Conservation (phyloP, 2,113 vertebrate genomes). For the Thamnaconus septentrionalis region DNA sequence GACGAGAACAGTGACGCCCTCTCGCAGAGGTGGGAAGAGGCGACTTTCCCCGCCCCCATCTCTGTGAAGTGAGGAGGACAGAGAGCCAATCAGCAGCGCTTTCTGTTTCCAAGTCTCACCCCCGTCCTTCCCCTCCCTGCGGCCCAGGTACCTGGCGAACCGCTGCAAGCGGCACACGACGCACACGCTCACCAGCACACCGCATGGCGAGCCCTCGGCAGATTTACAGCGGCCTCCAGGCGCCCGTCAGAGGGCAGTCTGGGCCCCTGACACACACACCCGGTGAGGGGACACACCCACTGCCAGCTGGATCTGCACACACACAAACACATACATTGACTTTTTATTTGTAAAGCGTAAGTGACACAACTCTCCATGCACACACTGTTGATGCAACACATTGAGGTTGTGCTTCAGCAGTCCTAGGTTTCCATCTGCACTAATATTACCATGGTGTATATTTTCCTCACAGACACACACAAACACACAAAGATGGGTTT, state of each 20-base stretch:
- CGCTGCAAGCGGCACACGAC: slow-evolving; percentile 99
- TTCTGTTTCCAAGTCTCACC: slow-evolving; percentile 75
- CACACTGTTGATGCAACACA: too few species aligned
- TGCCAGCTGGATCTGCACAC: slow-evolving; percentile 58
- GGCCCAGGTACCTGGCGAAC: slow-evolving; percentile 98
- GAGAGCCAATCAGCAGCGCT: slow-evolving; percentile 81
- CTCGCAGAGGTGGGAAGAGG: slow-evolving; percentile 68
- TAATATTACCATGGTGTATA: too few species aligned
- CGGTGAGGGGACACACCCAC: slow-evolving; percentile 87
- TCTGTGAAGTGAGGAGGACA: slow-evolving; percentile 70
- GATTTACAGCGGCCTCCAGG: slow-evolving; percentile 93
- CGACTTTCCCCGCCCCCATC: slow-evolving; percentile 45
- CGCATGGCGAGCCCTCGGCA: slow-evolving; percentile 89
- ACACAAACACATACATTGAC: slow-evolving; percentile 34
- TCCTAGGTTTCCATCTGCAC: too few species aligned
- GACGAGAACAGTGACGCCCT: slow-evolving; percentile 62
- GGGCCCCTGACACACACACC: slow-evolving; percentile 87
- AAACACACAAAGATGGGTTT: too few species aligned
- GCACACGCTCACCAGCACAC: slow-evolving; percentile 88
- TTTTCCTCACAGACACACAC: too few species aligned
- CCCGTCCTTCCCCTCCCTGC: slow-evolving; percentile 69
- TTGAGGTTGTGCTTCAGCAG: too few species aligned
- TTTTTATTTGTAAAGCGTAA: slow-evolving; percentile 10
- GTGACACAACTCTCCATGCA: background rate
- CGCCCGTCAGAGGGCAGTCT: slow-evolving; percentile 92